These are phyloP conservation scores for Gadopsis marmoratus DNA, from an alignment of 2,797 vertebrate genomes.

Conservation along the genomic window DNA sequence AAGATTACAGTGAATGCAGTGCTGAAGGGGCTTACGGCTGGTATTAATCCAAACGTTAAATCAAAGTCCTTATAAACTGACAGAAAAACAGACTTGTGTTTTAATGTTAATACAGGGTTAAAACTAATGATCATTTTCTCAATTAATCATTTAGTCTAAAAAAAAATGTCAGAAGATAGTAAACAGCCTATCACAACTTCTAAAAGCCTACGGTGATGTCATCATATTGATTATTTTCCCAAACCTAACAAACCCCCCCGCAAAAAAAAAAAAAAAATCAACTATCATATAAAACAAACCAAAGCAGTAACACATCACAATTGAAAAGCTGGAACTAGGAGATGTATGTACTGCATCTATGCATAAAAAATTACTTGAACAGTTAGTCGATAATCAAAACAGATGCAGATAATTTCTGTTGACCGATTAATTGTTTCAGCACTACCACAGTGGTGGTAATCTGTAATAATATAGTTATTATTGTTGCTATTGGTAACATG, in stretches of 20 bases:
- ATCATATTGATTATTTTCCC: neutral
- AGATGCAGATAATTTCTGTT: neutral
- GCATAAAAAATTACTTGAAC: neutral
- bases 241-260: neutral
- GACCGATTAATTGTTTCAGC: neutral
- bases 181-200: neutral
- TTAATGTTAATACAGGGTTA: neutral
- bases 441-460: neutral
- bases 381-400: neutral
- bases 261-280: neutral
- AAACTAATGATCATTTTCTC: neutral
- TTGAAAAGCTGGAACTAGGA: neutral
- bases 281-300: neutral
- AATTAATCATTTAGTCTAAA: neutral
- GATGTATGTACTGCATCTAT: neutral
- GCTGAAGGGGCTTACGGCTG: constrained; percentile 47
- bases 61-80: constrained; percentile 27
- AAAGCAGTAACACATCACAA: neutral
- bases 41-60: constrained; percentile 43
- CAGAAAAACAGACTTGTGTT: neutral
- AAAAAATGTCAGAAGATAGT: neutral
- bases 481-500: neutral
- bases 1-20: constrained; percentile 56
- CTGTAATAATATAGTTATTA: neutral
- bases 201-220: neutral